Base-by-base conservation (phyloP, 2,888 invertebrate species). In the Anthrax anthrax region DNA sequence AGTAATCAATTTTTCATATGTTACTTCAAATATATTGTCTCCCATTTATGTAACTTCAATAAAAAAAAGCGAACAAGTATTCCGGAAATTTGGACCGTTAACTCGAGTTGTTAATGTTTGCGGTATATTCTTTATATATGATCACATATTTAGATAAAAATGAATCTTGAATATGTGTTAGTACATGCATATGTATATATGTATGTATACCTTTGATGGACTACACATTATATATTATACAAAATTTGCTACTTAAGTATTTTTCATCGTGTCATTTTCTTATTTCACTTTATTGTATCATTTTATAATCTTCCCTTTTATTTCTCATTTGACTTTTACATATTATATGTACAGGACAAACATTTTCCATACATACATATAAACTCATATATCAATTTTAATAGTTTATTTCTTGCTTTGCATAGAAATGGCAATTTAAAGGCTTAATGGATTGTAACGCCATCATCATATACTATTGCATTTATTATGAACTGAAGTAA, bases 1-100 rank as follows among this genome's bases (percentile, higher is more conserved):
- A 12, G 29, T 12, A 32, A 32, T 32, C 12, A 12, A 12, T 32
- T 32, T n/a, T 32, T 32, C 29, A 32, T 32, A 32, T 32, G 29
- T 32, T 32, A 1, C 12, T 12, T 9, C 9, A 12, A 32, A 32
- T 32, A 32, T 6, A 23, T 23, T 23, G 23, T 23, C 23, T 23
- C 23, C 23, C 23, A 23, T 23, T 23, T 23, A 23, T 8, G 23
- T 6, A 8, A 4, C 23, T 23, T 23, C 23, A 23, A 8, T 4
- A 23, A 23, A 8, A 23, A 23, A 23, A 8, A 23, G 8, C 4
- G 8, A 23, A 23, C 64, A 61, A 60, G 23, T 6, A 23, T 23
- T 57, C 57, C 66, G 65, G 66, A 65, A 60, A 61, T 63, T 61
- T 59, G 61, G 60, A 59, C 63, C 64, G 61, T 63, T 62, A 60